Evolutionary conservation across 1,140 invertebrate species (phyloP), one percentile per base, ranked within the genome.

Genomic region (Heliothis subflexa): DNA sequence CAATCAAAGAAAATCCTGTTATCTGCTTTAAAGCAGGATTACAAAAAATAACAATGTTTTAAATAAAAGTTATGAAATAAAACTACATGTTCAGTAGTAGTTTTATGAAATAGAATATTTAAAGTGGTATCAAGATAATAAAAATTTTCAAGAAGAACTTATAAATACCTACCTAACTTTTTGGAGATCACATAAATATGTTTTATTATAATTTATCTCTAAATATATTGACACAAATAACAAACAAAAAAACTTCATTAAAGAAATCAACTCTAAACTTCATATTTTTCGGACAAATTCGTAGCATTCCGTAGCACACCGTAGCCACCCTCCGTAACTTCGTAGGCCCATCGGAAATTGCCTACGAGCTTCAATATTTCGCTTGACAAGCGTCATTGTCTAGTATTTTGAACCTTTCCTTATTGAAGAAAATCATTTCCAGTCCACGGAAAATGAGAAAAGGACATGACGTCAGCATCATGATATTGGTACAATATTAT

Each of bases 331-430:
- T 59, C 11, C 21, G 21, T 25, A 59, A 59, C 55, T 59, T 59
- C 55, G 55, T 59, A 59, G 55, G 25, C 55, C 12, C 11, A 57
- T 57, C 55, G 18, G 55, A 57, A 57, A 57, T 57, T 57, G 55
- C 55, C 25, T 57, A 11, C 55, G 55, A 12, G 55, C 11, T 18
- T 55, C 54, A 9, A 18, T 3, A 28, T 25, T 12, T 25, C 10
- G 55, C 54, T 55, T 55, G n/a, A 14, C 54, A 55, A 55, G 21
- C 55, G 25, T 40, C 55, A 25, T 57, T 13, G 11, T 12, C 1
- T 57, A 57, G 21, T 2, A 57, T 21, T 12, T 25, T 3, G 21
- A 2, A 12, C 16, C 7, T 18, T 55, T 21, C 54, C 25, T 12
- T 57, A 12, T 57, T 12, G 21, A 57, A 57, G 18, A 25, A 57